These are phyloP conservation scores for Ooceraea biroi DNA, from an alignment of 1,140 invertebrate genomes.

Conservation along the genomic window DNA sequence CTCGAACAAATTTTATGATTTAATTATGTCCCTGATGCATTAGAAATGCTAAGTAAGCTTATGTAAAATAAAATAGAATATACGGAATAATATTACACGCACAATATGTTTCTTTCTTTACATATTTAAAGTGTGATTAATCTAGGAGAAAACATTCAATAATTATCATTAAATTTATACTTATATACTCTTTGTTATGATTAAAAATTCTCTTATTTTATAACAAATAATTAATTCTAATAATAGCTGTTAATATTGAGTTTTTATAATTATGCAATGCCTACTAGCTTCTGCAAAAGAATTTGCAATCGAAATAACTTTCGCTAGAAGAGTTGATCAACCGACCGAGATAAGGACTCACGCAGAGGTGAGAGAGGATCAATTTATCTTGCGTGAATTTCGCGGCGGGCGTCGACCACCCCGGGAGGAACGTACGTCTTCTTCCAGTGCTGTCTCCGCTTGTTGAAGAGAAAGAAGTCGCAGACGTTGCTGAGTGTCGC, in stretches of 20 bases:
- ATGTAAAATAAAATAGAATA: too few species aligned
- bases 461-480: constrained; percentile 3
- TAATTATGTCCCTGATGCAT: neutral
- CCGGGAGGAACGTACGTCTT: constrained; percentile 57
- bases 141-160: neutral
- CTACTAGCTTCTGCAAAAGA: neutral
- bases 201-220: neutral
- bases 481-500: neutral
- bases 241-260: neutral
- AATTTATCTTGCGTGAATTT: constrained; percentile 64
- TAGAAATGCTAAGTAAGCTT: too few species aligned
- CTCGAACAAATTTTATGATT: neutral
- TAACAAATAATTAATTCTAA: neutral
- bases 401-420: constrained; percentile 53
- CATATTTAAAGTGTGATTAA: too few species aligned
- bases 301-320: neutral
- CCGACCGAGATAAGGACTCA: neutral
- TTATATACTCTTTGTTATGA: neutral
- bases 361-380: constrained; percentile 30
- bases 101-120: too few species aligned
- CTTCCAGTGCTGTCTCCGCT: constrained; percentile 1
- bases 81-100: too few species aligned
- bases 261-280: constrained; percentile 3
- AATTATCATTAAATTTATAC: neutral
- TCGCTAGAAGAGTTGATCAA: neutral